Evolutionary conservation across 2,797 vertebrate species (phyloP), one percentile per base, ranked within the genome.

Genomic region (Silurus lanzhouensis): DNA sequence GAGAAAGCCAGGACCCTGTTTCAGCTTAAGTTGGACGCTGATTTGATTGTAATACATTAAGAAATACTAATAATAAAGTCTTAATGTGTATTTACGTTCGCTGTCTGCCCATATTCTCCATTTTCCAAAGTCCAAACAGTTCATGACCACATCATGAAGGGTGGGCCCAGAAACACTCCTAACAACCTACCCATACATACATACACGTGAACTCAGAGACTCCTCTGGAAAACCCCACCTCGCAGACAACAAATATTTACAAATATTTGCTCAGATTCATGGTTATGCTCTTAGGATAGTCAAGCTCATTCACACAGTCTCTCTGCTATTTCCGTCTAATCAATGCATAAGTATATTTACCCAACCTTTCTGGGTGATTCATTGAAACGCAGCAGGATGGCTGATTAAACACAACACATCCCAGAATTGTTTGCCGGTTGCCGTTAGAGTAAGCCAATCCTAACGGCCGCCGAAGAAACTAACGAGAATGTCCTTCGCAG

Each of bases 171-270:
- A 93, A 91, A 86, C 89, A 86, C 72, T 71, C 90, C 82, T 92
- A 74, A 64, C 92, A 89, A 88, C 92, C 89, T 67, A 75, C 57
- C 55, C 55, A 58, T 66, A 64, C 22, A 90, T 91, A 68, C 7
- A 52, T 82, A 92, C 91, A 94, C 91, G 84, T 87, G 85, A 92
- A 93, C 93, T 92, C 91, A 92, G 92, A 92, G 91, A 91, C 91
- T 79, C 64, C 38, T 17, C 52, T 85, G 87, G 74, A 88, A 90
- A 90, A 74, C 77, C 66, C 83, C 67, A 87, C 86, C 90, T 91
- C 88, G 83, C 90, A 93, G 92, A 92, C 92, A 90, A 91, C 88
- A 90, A 89, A 91, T 82, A 89, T 91, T 93, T 93, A 91, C 88
- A 89, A 89, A 91, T 83, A 88, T 91, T 93, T 93, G 91, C 88